These are phyloP conservation scores for Helicoverpa zea DNA, from an alignment of 1,140 invertebrate genomes.

Conservation along the genomic window DNA sequence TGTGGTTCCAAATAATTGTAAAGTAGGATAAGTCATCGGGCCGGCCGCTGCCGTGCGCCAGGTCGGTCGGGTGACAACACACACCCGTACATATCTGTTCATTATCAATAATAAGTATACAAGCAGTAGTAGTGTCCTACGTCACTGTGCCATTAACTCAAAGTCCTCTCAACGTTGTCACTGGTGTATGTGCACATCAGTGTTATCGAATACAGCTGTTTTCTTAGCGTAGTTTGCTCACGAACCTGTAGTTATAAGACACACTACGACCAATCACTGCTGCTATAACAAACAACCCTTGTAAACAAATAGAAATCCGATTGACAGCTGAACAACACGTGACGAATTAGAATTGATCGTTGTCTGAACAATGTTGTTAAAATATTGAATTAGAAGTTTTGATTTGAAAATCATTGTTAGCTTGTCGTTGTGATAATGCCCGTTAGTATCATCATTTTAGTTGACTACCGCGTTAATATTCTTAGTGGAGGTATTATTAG, in stretches of 20 bases:
- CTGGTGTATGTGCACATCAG: constrained; percentile 30
- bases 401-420: constrained; percentile 41
- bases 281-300: constrained; percentile 1
- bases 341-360: constrained; percentile 3
- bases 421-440: constrained; percentile 50
- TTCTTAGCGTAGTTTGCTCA: constrained; percentile 43
- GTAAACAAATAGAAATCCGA: constrained; percentile 13
- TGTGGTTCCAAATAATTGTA: constrained; percentile 52
- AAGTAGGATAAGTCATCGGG: constrained; percentile 37
- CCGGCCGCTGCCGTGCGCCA: not conserved
- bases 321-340: not conserved
- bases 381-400: constrained; percentile 35
- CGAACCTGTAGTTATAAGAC: constrained; percentile 42
- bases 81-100: constrained; percentile 38
- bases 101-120: constrained; percentile 18
- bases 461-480: constrained; percentile 49
- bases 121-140: constrained; percentile 39
- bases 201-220: constrained; percentile 11
- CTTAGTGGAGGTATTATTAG: constrained; percentile 51
- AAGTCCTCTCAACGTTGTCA: constrained; percentile 15
- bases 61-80: constrained; percentile 13
- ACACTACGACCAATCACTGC: constrained; percentile 43
- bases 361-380: constrained; percentile 24
- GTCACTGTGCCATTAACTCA: constrained; percentile 39
- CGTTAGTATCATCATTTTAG: constrained; percentile 40